These are phyloP conservation scores for Drosophila ficusphila DNA, from an alignment of 1,140 invertebrate genomes.

Conservation along the genomic window DNA sequence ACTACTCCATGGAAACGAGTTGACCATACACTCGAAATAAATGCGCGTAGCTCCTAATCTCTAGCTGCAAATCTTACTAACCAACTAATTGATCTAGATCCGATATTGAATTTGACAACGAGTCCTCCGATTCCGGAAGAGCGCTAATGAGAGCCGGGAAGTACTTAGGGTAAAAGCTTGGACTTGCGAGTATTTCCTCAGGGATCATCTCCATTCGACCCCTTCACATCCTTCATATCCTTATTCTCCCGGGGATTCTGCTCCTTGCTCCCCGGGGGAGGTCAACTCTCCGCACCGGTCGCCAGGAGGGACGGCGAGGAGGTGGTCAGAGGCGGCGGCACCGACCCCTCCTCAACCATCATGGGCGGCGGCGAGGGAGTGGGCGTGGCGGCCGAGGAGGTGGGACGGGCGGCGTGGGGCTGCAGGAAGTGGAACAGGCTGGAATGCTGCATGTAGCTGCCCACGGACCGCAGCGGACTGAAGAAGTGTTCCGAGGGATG, in stretches of 20 bases:
- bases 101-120: conserved; percentile 26
- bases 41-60: conserved; percentile 64
- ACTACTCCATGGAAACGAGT: conserved; percentile 40
- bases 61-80: conserved; percentile 28
- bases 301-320: conserved; percentile 64
- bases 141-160: conserved; percentile 29
- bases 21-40: conserved; percentile 56
- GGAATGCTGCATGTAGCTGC: conserved; percentile 82
- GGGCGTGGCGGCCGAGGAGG: conserved; percentile 12
- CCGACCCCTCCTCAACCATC: conserved; percentile 4
- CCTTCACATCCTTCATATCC: background rate
- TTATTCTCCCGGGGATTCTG: background rate
- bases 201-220: conserved; percentile 7
- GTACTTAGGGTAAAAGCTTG: conserved; percentile 69
- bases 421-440: conserved; percentile 81
- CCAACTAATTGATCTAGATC: conserved; percentile 43
- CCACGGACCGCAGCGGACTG: conserved; percentile 68
- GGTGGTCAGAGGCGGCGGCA: conserved; percentile 9
- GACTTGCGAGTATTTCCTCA: conserved; percentile 76
- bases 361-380: conserved; percentile 14
- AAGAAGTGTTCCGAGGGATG: conserved; percentile 59
- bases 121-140: conserved; percentile 14
- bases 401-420: conserved; percentile 36
- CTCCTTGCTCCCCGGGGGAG: background rate
- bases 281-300: conserved; percentile 63